phyloP scores from a whole-genome alignment of 2,888 invertebrate species.

The Acanthopleura granulata region DNA sequence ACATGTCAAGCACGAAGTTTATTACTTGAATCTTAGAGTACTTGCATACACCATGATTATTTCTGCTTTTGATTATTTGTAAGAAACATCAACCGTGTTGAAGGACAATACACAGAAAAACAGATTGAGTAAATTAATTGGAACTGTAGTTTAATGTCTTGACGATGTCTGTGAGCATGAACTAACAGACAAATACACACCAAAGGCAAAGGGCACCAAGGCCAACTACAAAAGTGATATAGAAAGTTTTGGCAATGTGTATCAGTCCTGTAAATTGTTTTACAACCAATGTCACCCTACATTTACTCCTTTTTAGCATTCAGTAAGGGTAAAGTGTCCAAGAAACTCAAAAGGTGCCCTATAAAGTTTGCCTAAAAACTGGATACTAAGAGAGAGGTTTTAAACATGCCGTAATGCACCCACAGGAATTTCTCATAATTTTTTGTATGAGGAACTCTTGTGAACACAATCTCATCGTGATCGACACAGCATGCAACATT shows the following conservation, averaged over 20 bases:
- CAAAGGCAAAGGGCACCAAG: background rate
- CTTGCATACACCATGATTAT: too few relatives aligned
- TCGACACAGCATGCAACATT: too few relatives aligned
- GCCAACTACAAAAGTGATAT: background rate
- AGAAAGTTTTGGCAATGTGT: background rate
- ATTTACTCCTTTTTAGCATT: background rate
- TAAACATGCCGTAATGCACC: background rate
- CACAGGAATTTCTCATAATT: too few relatives aligned
- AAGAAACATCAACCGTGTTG: background rate
- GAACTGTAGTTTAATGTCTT: background rate
- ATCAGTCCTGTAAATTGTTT: background rate
- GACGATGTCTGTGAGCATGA: background rate
- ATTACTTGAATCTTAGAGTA: too few relatives aligned
- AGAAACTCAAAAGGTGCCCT: background rate
- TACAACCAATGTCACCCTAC: background rate
- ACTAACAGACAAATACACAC: background rate
- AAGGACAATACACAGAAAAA: background rate
- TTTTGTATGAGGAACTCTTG: too few relatives aligned
- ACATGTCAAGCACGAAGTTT: too few relatives aligned
- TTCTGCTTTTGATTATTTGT: background rate
- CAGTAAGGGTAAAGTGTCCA: background rate
- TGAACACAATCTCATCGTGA: too few relatives aligned
- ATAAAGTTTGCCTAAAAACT: background rate
- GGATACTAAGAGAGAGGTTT: background rate
- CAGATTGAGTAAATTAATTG: constrained; percentile 4